These are phyloP conservation scores for Pegea sp. DNA, from an alignment of 23 tunicate species.

Conservation along the genomic window DNA sequence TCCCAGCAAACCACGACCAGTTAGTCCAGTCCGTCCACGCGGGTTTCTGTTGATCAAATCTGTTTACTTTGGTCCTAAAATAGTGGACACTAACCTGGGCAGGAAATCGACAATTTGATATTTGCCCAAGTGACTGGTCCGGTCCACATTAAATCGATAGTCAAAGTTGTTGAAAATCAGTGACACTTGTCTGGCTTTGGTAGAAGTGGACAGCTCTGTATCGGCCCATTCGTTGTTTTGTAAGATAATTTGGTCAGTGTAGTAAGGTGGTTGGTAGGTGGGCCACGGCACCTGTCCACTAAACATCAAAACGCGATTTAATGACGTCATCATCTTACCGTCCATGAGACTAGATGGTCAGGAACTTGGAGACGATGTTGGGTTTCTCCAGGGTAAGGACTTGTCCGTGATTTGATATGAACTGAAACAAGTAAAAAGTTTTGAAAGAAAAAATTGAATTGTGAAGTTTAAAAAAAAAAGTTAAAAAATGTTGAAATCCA, in stretches of 20 bases:
- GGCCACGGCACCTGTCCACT: constrained; percentile 20
- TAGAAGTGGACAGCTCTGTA: background rate
- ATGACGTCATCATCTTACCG: constrained; percentile 7
- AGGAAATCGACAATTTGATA: constrained; percentile 38
- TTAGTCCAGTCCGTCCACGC: constrained; percentile 66
- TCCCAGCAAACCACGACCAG: constrained; percentile 78
- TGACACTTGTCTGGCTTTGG: background rate
- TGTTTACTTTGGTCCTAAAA: background rate
- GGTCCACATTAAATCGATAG: constrained; percentile 20
- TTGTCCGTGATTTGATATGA: constrained; percentile 29
- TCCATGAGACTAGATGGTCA: constrained; percentile 43
- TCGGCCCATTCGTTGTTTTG: constrained; percentile 39
- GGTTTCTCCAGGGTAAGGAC: constrained; percentile 22
- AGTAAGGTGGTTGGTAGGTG: constrained; percentile 23
- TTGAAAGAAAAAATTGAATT: no score
- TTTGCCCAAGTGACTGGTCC: constrained; percentile 36
- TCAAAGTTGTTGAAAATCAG: constrained; percentile 45
- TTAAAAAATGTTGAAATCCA: no score
- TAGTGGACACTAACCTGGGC: constrained; percentile 25
- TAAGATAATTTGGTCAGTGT: constrained; percentile 23
- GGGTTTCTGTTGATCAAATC: constrained; percentile 46
- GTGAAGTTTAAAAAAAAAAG: no score
- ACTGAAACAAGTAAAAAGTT: no score
- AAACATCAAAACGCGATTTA: background rate
- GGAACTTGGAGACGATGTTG: constrained; percentile 8